phyloP scores from a whole-genome alignment of 2,888 invertebrate species.

The Apamea sordens region DNA sequence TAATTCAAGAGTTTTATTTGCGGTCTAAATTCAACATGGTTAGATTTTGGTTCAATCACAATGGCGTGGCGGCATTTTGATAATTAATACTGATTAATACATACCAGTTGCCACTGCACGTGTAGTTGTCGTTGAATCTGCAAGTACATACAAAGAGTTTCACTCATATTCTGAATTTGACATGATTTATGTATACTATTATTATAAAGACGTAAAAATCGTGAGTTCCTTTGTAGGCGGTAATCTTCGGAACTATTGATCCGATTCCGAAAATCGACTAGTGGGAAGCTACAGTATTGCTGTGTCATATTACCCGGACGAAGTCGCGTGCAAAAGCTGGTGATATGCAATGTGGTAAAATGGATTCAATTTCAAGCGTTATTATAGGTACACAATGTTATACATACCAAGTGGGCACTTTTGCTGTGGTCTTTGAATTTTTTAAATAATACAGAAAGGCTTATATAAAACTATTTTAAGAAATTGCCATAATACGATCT shows the following conservation, averaged over 20 bases:
- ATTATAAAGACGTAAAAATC: neutral
- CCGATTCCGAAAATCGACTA: neutral
- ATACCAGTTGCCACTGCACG: neutral
- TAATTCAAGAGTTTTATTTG: constrained; percentile 3
- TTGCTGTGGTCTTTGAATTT: constrained; percentile 7
- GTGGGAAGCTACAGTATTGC: neutral
- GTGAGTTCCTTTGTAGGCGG: neutral
- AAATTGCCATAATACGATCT: neutral
- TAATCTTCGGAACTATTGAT: neutral
- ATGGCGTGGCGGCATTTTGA: neutral
- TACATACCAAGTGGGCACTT: constrained; percentile 2
- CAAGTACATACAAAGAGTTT: neutral
- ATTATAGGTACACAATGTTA: neutral
- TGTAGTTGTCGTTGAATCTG: constrained; percentile 7
- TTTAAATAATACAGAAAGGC: neutral
- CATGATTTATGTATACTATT: too few relatives aligned
- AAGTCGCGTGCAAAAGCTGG: neutral
- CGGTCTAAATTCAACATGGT: neutral
- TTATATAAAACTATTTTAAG: neutral
- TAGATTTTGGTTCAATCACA: neutral
- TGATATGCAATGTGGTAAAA: neutral
- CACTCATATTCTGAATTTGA: neutral
- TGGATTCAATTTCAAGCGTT: neutral
- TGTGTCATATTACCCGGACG: neutral
- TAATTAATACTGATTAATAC: neutral